phyloP scores from a whole-genome alignment of 2,113 vertebrate species.

The Eira barbara region DNA sequence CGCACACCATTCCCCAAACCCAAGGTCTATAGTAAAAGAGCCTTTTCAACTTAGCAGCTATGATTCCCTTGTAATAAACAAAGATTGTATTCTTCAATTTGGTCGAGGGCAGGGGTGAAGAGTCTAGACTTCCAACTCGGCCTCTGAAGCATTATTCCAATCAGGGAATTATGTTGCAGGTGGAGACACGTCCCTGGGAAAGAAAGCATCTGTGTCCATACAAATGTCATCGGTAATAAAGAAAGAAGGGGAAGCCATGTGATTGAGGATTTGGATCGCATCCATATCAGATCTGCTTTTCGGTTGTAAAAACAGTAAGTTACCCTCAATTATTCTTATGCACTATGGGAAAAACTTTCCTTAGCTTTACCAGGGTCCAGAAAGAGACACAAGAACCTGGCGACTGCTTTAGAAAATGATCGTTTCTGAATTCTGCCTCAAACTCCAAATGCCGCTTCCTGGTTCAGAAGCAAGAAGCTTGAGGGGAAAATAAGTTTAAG shows the following conservation, averaged over 20 bases:
- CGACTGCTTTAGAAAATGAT: neutral
- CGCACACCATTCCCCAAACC: neutral
- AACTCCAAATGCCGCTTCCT: constrained; percentile 51
- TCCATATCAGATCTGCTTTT: constrained; percentile 59
- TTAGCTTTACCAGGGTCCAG: neutral
- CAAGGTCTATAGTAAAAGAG: neutral
- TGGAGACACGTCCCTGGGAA: constrained; percentile 64
- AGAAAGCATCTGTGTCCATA: constrained; percentile 61
- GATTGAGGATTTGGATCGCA: constrained; percentile 20
- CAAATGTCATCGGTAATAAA: constrained; percentile 67
- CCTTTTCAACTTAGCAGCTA: neutral
- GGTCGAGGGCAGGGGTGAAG: neutral
- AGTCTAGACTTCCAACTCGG: constrained; percentile 12
- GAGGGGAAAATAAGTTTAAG: constrained; percentile 57
- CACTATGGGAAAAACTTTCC: constrained; percentile 24
- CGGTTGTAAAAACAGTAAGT: constrained; percentile 54
- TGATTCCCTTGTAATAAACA: constrained; percentile 31
- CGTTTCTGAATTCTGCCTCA: constrained; percentile 41
- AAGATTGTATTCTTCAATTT: constrained; percentile 26
- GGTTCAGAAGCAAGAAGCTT: constrained; percentile 64
- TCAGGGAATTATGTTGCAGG: constrained; percentile 62
- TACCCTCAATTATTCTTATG: neutral
- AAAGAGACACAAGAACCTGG: neutral
- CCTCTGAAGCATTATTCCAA: constrained; percentile 26
- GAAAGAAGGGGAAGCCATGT: constrained; percentile 39